Evolutionary conservation across 92 coral and sea anemone genomes (phyloP).

Genomic region (Umimayanthus chanpuru): DNA sequence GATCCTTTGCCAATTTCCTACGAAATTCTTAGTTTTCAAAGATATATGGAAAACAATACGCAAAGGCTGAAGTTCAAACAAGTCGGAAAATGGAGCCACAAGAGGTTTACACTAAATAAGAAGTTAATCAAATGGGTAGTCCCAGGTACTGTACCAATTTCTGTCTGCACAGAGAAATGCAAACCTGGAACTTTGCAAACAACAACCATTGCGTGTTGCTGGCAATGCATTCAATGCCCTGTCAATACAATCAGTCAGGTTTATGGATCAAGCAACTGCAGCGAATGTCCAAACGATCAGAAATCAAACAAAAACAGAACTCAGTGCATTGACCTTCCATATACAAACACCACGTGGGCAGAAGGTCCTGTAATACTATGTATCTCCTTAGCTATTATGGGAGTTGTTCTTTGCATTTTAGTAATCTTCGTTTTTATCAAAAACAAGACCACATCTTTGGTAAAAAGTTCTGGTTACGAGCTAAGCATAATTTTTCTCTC

Average conservation of each 20-base stretch:
- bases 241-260: background rate
- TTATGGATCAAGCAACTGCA: slow-evolving; percentile 28
- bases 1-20: no score
- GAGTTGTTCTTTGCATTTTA: background rate
- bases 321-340: slow-evolving; percentile 40
- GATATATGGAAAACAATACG: background rate
- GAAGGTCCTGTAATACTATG: background rate
- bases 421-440: background rate
- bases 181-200: slow-evolving; percentile 24
- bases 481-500: slow-evolving; percentile 36
- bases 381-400: background rate
- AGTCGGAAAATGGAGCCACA: background rate
- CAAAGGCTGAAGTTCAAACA: background rate
- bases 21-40: background rate
- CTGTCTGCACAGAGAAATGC: slow-evolving; percentile 34
- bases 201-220: no score
- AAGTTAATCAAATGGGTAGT: background rate
- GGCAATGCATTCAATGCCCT: no score
- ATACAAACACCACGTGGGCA: slow-evolving; percentile 5
- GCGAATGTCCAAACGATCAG: slow-evolving; percentile 18
- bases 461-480: slow-evolving; percentile 40
- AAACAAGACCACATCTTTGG: slow-evolving; percentile 31
- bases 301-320: slow-evolving; percentile 26
- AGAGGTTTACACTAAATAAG: background rate
- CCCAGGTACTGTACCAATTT: slow-evolving; percentile 12